These are phyloP conservation scores for Drosophila testacea DNA, from an alignment of 2,888 invertebrate genomes.

Conservation along the genomic window DNA sequence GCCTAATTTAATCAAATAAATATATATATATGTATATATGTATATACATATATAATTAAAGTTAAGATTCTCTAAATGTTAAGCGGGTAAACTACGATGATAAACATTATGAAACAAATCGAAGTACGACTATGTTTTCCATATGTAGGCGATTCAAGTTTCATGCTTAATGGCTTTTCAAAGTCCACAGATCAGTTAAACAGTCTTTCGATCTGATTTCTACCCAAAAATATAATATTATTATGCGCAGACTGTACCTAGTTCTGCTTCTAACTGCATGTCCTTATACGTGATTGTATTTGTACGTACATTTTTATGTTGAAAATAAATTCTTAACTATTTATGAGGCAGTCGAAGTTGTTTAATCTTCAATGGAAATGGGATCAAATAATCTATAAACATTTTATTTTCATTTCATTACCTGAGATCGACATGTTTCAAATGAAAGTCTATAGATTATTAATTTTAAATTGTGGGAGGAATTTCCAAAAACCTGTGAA, in stretches of 20 bases:
- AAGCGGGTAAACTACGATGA: slow-evolving; percentile 36
- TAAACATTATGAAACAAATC: slow-evolving; percentile 12
- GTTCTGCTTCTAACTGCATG: slow-evolving; percentile 45
- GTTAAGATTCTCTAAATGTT: slow-evolving; percentile 42
- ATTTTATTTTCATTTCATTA: too few relatives aligned
- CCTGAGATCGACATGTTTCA: too few relatives aligned
- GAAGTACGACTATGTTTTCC: slow-evolving; percentile 27
- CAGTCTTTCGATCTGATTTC: slow-evolving; percentile 28
- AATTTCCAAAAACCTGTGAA: too few relatives aligned
- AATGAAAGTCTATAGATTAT: too few relatives aligned
- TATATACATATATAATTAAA: slow-evolving; percentile 17
- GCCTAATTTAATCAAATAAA: slow-evolving; percentile 40
- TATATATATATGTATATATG: slow-evolving; percentile 3
- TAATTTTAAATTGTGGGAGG: too few relatives aligned
- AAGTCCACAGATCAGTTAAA: slow-evolving; percentile 33
- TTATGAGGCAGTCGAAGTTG: slow-evolving; percentile 36
- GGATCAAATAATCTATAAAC: background rate
- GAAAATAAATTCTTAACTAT: slow-evolving; percentile 54
- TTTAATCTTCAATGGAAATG: background rate
- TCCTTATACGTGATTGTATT: slow-evolving; percentile 47
- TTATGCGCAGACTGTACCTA: slow-evolving; percentile 24
- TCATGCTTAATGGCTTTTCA: slow-evolving; percentile 35
- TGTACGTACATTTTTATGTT: slow-evolving; percentile 58
- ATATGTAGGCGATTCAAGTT: slow-evolving; percentile 26
- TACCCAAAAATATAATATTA: slow-evolving; percentile 8